Evolutionary conservation across 1,140 invertebrate species (phyloP).

Genomic region (Diabrotica virgifera): DNA sequence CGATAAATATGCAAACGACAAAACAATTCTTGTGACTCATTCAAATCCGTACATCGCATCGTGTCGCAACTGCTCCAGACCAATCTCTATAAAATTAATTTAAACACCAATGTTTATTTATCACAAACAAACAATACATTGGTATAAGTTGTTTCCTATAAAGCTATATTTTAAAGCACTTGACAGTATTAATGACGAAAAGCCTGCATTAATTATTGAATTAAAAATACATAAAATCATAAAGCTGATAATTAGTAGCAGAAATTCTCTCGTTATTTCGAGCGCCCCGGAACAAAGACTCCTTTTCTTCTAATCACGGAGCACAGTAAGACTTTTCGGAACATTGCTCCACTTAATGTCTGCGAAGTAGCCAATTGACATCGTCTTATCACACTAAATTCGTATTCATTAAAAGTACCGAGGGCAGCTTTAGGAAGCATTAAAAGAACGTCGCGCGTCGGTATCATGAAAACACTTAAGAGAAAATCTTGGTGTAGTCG

Average conservation of each 20-base stretch:
- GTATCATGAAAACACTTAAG: neutral
- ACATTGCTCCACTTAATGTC: constrained; percentile 2
- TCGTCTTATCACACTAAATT: constrained; percentile 2
- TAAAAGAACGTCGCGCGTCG: neutral
- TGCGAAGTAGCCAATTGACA: constrained; percentile 1
- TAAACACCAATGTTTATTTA: no score
- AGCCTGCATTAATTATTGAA: no score
- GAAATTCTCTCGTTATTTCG: neutral
- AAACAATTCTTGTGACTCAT: no score
- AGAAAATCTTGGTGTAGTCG: neutral
- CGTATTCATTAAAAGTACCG: constrained; percentile 2
- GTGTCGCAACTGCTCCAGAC: no score
- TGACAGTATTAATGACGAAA: no score
- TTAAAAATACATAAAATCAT: neutral
- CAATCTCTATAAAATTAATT: no score
- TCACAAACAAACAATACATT: no score
- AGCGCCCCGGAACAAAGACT: neutral
- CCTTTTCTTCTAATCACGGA: neutral
- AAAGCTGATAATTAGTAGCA: neutral
- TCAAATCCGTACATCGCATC: no score
- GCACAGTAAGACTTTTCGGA: neutral
- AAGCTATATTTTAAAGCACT: no score
- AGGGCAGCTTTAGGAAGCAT: constrained; percentile 1
- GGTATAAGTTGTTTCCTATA: no score
- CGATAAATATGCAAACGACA: no score